Evolutionary conservation across 2,888 invertebrate species (phyloP), one percentile per base, ranked within the genome.

Genomic region (Aphodius granarius): DNA sequence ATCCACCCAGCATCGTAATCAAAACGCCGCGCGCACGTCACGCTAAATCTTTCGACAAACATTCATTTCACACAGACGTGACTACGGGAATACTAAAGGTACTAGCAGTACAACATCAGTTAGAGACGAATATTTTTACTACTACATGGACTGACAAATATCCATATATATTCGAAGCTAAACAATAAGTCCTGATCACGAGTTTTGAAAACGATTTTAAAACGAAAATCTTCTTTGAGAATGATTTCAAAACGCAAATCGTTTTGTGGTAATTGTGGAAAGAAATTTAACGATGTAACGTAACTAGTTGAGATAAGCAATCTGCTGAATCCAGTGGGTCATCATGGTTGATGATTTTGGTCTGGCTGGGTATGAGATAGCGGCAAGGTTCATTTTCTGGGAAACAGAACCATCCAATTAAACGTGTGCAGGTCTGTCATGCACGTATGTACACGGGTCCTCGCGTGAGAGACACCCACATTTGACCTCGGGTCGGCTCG

Each of bases 1-100:
- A 16, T 9, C 65, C 65, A 16, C 15, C 16, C 65, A 19, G 19
- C 16, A 16, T 65, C 65, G 65, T 65, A 65, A 65, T 65, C 65
- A 65, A 65, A 65, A 65, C 3, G 43, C 43, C 43, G 71, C 74
- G 74, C 74, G 71, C 68, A 74, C 68, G 74, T 74, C 74, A 74
- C 64, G 71, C 71, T 75, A 75, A 75, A 75, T 71, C 74, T 71
- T 75, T 75, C 70, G 74, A 75, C 71, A 75, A 75, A 75, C 74
- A 75, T 71, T 75, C 71, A 70, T 75, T 75, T 75, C 64, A 75
- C 70, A 19, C 19, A 3, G 43, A 13, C 43, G 13, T 13, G 43
- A 43, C 6, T 43, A 43, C 43, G 43, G 43, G 43, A 2, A 43
- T 43, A 9, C 43, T 43, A 13, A 43, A 43, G 43, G 43, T 2